Base-by-base conservation (phyloP, 2,797 vertebrate genomes). In the Scomberomorus guttatus region DNA sequence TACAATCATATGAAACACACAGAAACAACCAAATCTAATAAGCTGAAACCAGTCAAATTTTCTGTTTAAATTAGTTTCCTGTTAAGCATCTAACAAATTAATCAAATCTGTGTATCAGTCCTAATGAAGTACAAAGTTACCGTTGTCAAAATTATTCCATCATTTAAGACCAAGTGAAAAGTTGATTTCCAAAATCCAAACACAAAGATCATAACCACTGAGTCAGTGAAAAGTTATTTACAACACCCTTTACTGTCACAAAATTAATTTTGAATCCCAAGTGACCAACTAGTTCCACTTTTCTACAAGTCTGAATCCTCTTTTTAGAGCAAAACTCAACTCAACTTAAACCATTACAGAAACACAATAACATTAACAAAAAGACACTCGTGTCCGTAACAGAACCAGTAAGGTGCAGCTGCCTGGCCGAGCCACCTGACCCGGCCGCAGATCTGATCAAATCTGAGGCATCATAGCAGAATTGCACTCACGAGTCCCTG, bases 401-500 rank as follows among this genome's bases (percentile, higher is more conserved):
- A 62, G 22, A 59, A 29, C 34, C 32, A 20, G 24, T 58, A 39
- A 13, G 65, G 39, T 83, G 56, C 67, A 10, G 22, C 68, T 32
- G 59, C 62, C 46, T 50, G 55, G 12, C 37, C 4, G 17, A 29
- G 56, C 54, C 58, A 20, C 24, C 54, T 25, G 29, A 27, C 32
- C 39, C 2, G 12, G 54, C 20, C 70, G 62, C 71, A 76, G 55
- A 81, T 48, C 55, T 6, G 29, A 63, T 69, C 59, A 65, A 54
- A 77, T 52, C 58, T 34, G 64, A 82, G 44, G 72, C 46, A 34
- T 1, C 14, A 54, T 12, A 44, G 32, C 63, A 60, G 66, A 82
- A 79, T 59, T 39, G 12, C 72, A 97, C 97, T 99, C 96, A 98
- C 97, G 46, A 94, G 95, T 92, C 95, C 95, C 95, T 96, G 97